Evolutionary conservation across 2,888 invertebrate species (phyloP).

Genomic region (Drosophila hamatofila): DNA sequence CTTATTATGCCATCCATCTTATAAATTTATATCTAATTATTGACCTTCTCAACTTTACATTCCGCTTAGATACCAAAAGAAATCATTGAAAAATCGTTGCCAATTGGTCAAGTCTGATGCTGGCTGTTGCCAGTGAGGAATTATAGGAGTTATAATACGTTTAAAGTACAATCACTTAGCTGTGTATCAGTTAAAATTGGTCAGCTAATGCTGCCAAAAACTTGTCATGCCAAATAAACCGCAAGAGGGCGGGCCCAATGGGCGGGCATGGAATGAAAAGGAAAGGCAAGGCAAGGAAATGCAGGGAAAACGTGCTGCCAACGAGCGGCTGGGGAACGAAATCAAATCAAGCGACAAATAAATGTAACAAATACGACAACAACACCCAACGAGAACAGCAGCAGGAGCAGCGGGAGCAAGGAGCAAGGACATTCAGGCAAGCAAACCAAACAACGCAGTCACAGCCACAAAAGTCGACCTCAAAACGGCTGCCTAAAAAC

Average conservation of each 20-base stretch:
- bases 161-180: constrained; percentile 49
- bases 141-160: constrained; percentile 8
- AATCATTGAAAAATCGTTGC: background rate
- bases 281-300: background rate
- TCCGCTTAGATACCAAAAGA: background rate
- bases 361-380: constrained; percentile 76
- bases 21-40: background rate
- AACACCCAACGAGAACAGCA: constrained; percentile 29
- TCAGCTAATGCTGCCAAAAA: constrained; percentile 52
- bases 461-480: constrained; percentile 78
- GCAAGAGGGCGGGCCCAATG: constrained; percentile 32
- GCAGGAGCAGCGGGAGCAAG: background rate
- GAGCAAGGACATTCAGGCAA: constrained; percentile 30
- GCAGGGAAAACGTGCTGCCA: constrained; percentile 35
- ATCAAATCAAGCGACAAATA: constrained; percentile 80
- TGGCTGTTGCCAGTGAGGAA: background rate
- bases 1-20: background rate
- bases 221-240: constrained; percentile 57
- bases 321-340: constrained; percentile 39
- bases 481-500: constrained; percentile 83
- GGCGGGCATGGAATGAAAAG: constrained; percentile 10
- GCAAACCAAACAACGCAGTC: constrained; percentile 36
- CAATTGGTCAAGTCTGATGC: background rate
- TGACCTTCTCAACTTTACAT: background rate
- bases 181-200: constrained; percentile 48